Evolutionary conservation across 92 coral and sea anemone species (phyloP), one percentile per base, ranked within the genome.

Genomic region (Micromussa lordhowensis): DNA sequence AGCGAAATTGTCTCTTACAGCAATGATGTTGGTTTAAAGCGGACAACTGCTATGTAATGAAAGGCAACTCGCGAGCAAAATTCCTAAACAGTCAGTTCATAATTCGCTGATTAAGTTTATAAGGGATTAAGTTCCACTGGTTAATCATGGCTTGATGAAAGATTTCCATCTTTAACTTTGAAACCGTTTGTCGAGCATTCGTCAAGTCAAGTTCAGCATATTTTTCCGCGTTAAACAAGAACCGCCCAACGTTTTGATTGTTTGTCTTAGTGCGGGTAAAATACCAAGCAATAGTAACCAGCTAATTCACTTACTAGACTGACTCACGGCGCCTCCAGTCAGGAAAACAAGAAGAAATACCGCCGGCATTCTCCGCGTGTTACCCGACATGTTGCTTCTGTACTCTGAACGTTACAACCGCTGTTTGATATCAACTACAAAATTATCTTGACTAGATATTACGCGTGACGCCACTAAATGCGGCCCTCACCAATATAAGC

Each of bases 311-410:
- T 28, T n/a, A 83, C 70, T 14, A 6, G 87, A 40, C 68, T 71
- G 87, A 19, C 69, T 35, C 11, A 32, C 30, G 14, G 24, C 58
- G 13, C 69, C 70, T 71, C 54, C 87, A 32, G 55, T 2, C 79
- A 83, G 44, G 19, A 84, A 74, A 55, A 84, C 17, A 74, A 35
- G 28, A 9, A 51, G 22, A 55, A 73, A 74, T 24, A 49, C 24
- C 18, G 68, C 72, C 74, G 51, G 51, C 51, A 84, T 34, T 18
- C 73, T 15, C 29, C 57, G 28, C 40, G 30, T 58, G 35, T 9
- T 32, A 19, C 48, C 34, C 36, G 88, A 57, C 88, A 84, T 74
- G 54, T 84, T 83, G 63, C 49, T 19, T 30, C 69, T 79, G 28
- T 6, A 79, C 69, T 57, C 13, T 79, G 40, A 53, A 17, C 87